Evolutionary conservation across 37 sponge, comb jelly and placozoan species (phyloP), one percentile per base, ranked within the genome.

Genomic region (Beroe ovata): DNA sequence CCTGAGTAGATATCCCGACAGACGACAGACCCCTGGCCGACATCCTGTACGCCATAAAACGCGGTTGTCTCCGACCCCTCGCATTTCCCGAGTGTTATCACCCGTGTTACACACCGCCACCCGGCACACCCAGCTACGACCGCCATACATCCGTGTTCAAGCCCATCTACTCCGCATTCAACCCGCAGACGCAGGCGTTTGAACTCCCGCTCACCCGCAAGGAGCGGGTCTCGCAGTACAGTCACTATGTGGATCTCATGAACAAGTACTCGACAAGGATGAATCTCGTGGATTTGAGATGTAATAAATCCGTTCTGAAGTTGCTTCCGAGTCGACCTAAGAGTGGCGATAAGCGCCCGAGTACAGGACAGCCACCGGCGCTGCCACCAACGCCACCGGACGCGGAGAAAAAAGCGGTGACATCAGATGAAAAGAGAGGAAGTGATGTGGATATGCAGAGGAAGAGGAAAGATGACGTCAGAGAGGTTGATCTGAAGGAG

Each of bases 1-100:
- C 54, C 54, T 16, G 54, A 6, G 11, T 37, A 66, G 69, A 66
- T 66, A 66, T 66, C 69, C 69, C 69, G 16, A 66, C 69, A 66
- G 69, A 66, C 35, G 69, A 25, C 69, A 34, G 69, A 30, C 69
- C 69, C 69, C 69, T 66, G 35, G 69, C 30, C 18, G 69, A 66
- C 32, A 66, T 66, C 33, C 36, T 66, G 16, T 25, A 34, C 19
- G 69, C 32, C 25, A 66, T 66, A 25, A 66, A 30, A 66, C 69
- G 69, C 8, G 69, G 69, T 33, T 66, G 69, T 66, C 69, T 66
- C 69, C 69, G 69, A 1, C 69, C 69, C 36, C 69, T 66, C 69
- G 25, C 69, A 34, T 66, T 66, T 37, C 69, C 69, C 25, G 69
- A 66, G 69, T 66, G 69, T 37, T 66, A 66, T 37, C 69, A 66